Percentiles rank a stretch among this genome's conserved stretches.
Evolutionary conservation across 2,888 invertebrate genomes (phyloP).

Genomic region (Heliconius aoede): DNA sequence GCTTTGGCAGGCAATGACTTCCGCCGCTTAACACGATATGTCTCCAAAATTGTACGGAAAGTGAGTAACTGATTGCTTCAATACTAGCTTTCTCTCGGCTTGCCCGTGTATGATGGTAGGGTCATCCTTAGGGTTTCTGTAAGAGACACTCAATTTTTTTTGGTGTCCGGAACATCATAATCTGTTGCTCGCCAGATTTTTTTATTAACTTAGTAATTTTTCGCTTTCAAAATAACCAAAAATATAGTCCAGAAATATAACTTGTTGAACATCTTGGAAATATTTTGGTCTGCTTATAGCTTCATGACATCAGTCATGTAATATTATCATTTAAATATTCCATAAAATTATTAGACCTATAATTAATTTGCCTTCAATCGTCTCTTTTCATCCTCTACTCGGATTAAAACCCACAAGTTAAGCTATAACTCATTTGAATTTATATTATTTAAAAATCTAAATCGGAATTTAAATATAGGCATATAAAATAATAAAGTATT

Average conservation of each 20-base stretch:
- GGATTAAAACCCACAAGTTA: not conserved
- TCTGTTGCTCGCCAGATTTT: no score
- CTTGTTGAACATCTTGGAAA: no score
- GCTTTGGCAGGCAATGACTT: not conserved
- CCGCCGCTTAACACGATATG: not conserved
- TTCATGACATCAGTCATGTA: not conserved
- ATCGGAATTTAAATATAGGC: not conserved
- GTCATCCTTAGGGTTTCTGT: no score
- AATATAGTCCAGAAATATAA: no score
- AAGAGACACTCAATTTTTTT: no score
- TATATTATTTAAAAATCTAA: not conserved
- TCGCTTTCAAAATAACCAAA: no score
- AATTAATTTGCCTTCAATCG: not conserved
- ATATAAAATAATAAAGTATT: not conserved
- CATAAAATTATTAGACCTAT: not conserved
- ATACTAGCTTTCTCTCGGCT: no score
- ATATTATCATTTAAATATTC: not conserved
- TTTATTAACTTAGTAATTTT: no score
- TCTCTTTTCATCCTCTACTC: not conserved
- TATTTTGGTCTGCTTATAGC: not conserved
- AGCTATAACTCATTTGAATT: not conserved
- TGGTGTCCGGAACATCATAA: no score
- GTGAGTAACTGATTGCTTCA: no score
- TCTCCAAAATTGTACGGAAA: not conserved
- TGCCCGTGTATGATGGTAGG: no score